Base-by-base conservation (phyloP, 2,797 vertebrate species). In the Sebastes miniatus region DNA sequence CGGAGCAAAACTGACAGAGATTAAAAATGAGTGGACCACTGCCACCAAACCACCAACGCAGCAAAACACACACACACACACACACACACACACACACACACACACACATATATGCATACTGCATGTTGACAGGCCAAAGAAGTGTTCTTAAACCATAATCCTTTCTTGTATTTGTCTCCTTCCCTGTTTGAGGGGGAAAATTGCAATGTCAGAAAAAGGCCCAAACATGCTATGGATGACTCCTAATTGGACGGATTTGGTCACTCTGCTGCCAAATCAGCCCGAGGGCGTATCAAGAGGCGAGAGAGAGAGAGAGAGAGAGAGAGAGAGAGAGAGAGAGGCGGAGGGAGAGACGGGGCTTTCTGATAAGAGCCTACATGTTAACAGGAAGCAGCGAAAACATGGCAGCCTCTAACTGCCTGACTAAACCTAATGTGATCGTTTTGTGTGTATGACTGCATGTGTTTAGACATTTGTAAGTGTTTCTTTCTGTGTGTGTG, bases 1-100 rank as follows among this genome's bases (percentile, higher is more conserved):
- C 32, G 57, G 83, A 87, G 78, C 82, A 78, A 83, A 93, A 89
- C 83, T 85, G 86, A 90, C 87, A 85, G 69, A 74, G 76, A 91
- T 92, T 89, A 80, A 83, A 89, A 87, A 71, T 69, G 71, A 91
- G 80, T 82, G 83, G 82, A 85, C 74, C 61, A 31, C 74, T 88
- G 83, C 90, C 84, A 87, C 78, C 62, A 67, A 89, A 83, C 81
- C 75, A 80, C 77, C 76, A 84, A 82, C 27, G 27, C 84, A 77
- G 61, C 36, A 63, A 79, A 82, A 70, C 24, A 50, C 25, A 61
- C 43, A 67, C 54, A 61, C 47, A 43, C 39, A 14, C 39, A 36
- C 24, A 58, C 10, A 52, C 57, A 73, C 64, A 56, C 13, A 84
- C 2, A 54, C 14, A 69, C 4, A 68, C 11, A 31, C 8, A 11